These are phyloP conservation scores for Salvelinus alpinus DNA, from an alignment of 2,113 vertebrate species.

Conservation along the genomic window DNA sequence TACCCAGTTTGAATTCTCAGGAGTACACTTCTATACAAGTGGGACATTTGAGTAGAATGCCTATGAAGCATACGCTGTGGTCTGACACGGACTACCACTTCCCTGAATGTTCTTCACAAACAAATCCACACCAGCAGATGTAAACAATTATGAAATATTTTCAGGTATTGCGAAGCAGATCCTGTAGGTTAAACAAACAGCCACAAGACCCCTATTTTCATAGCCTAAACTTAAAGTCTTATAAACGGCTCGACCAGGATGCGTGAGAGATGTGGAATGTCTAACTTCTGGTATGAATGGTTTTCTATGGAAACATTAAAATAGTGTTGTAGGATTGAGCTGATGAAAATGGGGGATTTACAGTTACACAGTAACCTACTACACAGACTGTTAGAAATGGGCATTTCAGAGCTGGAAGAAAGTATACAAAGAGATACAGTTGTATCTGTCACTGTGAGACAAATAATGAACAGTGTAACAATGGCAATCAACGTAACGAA, in stretches of 20 bases:
- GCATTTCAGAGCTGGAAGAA: not conserved
- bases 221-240: constrained; percentile 2
- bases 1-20: not conserved
- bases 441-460: not conserved
- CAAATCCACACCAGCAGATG: constrained; percentile 21
- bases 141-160: constrained; percentile 31
- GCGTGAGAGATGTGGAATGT: constrained; percentile 4
- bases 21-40: not conserved
- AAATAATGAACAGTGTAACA: not conserved
- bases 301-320: constrained; percentile 1
- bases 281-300: not conserved
- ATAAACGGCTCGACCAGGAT: not conserved
- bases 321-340: not conserved
- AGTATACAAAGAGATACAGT: not conserved
- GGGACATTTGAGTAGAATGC: not conserved
- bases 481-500: too few species aligned
- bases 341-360: not conserved
- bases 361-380: not conserved
- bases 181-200: constrained; percentile 35
- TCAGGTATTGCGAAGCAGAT: constrained; percentile 15
- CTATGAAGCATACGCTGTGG: constrained; percentile 11
- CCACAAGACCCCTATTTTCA: constrained; percentile 16
- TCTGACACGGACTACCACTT: not conserved
- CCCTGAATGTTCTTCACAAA: constrained; percentile 8
- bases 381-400: not conserved